A percentile compares a stretch with the other conserved stretches of the same genome.
phyloP scores from a whole-genome alignment of 2,797 vertebrate species.

The Melanogrammus aeglefinus region DNA sequence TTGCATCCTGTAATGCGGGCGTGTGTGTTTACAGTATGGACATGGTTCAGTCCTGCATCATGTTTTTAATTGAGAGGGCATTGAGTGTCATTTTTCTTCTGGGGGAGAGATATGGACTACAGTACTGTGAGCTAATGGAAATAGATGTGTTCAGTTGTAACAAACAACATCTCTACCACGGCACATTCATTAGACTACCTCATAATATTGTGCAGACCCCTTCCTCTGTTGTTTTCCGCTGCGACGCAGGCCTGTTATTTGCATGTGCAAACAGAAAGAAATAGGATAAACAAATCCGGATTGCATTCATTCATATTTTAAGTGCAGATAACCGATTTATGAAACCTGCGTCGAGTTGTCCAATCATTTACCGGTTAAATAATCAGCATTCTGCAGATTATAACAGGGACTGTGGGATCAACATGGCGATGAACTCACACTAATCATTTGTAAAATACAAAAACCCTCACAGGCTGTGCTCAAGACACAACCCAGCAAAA shows the following conservation, averaged over 20 bases:
- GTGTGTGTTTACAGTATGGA: not conserved
- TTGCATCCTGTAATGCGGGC: not conserved
- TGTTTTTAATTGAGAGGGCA: not conserved
- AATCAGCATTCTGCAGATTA: not conserved
- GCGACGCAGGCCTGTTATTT: too few species aligned
- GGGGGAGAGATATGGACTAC: not conserved
- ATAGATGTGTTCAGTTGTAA: not conserved
- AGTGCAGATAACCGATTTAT: not conserved
- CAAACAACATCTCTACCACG: not conserved
- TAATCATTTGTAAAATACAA: not conserved
- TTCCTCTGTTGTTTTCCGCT: too few species aligned
- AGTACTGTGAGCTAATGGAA: not conserved
- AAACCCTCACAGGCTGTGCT: not conserved
- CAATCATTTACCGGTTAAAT: not conserved
- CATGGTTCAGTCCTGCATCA: not conserved
- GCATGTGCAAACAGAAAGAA: not conserved
- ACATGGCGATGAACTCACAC: not conserved
- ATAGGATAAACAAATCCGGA: not conserved
- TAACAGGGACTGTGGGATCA: not conserved
- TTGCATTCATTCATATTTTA: not conserved
- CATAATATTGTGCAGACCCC: too few species aligned
- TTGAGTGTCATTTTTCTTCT: not conserved
- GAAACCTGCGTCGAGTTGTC: not conserved
- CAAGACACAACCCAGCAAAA: conserved; percentile 21
- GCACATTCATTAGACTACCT: too few species aligned